phyloP scores from a whole-genome alignment of 2,797 vertebrate genomes.

The Acanthiza pusilla region DNA sequence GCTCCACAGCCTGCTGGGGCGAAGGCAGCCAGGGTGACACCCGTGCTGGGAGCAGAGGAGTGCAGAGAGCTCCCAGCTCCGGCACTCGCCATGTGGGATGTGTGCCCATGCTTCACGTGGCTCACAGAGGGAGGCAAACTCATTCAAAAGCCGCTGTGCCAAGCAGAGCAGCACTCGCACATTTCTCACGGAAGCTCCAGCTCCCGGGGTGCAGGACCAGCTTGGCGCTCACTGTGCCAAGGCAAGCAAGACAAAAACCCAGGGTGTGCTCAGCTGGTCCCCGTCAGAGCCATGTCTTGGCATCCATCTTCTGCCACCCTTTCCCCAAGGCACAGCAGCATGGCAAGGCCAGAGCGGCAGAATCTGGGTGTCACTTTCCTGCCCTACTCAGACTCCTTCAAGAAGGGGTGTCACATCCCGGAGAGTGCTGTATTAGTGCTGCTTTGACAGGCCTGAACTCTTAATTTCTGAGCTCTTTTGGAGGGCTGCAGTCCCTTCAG shows the following conservation, averaged over 20 bases:
- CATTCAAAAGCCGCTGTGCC: background rate
- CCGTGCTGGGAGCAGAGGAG: background rate
- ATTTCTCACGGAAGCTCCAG: background rate
- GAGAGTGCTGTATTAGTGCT: background rate
- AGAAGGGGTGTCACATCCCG: background rate
- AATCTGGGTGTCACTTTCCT: background rate
- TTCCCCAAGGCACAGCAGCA: background rate
- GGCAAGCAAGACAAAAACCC: background rate
- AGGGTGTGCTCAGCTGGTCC: background rate
- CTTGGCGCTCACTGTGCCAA: background rate
- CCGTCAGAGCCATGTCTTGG: rapidly evolving
- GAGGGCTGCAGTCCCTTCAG: background rate
- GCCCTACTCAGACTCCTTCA: background rate
- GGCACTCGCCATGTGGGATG: rapidly evolving
- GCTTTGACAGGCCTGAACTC: background rate
- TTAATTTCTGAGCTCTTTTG: background rate
- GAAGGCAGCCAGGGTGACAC: background rate
- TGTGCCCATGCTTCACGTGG: background rate
- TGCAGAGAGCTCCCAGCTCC: rapidly evolving
- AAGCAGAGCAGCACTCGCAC: background rate
- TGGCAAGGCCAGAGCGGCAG: background rate
- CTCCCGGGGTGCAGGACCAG: background rate
- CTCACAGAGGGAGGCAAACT: background rate
- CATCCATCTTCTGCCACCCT: background rate
- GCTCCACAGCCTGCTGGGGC: background rate